Base-by-base conservation (phyloP, 2,888 invertebrate genomes). In the Sesia apiformis region DNA sequence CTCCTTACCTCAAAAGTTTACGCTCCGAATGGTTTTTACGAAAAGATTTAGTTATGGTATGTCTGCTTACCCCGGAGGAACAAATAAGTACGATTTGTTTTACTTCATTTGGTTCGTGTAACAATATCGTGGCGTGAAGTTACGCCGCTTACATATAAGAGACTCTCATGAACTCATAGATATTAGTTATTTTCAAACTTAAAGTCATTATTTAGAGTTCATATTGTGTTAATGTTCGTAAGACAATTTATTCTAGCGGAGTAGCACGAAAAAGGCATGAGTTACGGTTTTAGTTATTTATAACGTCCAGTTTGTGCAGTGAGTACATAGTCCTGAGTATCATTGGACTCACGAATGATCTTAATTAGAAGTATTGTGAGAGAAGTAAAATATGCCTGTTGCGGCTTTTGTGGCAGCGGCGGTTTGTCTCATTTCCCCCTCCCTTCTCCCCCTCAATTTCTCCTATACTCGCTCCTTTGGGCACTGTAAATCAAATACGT, bases 351-450 rank as follows among this genome's bases (percentile, higher is more conserved):
- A 82, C 82, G 84, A 81, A 81, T 84, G 84, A 85, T 85, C 88
- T 86, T 87, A 87, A 87, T 88, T 86, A 88, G 85, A 86, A 84
- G 83, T 79, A 86, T 87, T 87, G 86, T 88, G 70, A 60, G 70
- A 72, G 74, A 74, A 67, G 78, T 84, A 84, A 85, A 81, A 83
- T 82, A 86, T 81, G 72, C 64, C 68, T 65, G 70, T 70, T 66
- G 74, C 67, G 59, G 70, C 78, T 74, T 76, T 78, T 74, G 76
- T 74, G 66, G 61, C 63, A 61, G 62, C 23, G 23, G 23, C 23
- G 23, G 23, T 23, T 23, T 23, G 23, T 23, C 23, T 23, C 23
- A 23, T 23, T 23, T 23, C 23, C 23, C 23, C 23, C 2, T 23
- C 70, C 65, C 65, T 65, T 62, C 58, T 64, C 57, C 60, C 63